Base-by-base conservation (phyloP, 2,113 vertebrate genomes). In the Prionailurus bengalensis region DNA sequence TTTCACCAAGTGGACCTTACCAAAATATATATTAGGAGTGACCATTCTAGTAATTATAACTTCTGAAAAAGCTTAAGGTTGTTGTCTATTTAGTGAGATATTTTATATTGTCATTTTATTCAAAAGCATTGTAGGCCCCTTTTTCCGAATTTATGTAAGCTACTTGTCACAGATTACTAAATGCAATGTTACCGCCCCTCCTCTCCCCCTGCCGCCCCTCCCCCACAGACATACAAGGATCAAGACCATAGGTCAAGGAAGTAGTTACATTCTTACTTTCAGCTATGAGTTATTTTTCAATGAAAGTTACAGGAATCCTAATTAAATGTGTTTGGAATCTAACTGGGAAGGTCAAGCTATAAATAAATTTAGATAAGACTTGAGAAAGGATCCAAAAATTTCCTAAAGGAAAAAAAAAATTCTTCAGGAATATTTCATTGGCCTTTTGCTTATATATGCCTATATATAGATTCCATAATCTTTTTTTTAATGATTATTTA, bases 61-160 rank as follows among this genome's bases (percentile, higher is more conserved):
- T 55, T 66, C 33, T 86, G 25, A 29, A 78, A 73, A 83, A 36
- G 2, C 5, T 13, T 29, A 74, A 15, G 55, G 5, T 78, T 2
- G 3, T 42, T 81, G 12, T n/a, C 4, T 79, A 27, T 85, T 91
- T 58, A 51, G 13, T 0, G n/a, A 39, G 5, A 51, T 93, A 19
- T 21, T 51, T 92, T 96, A 23, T 36, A 68, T 31, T 81, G 1
- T 25, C 19, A 92, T 80, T 91, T 92, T 89, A 80, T 3, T 83
- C 55, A 83, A 19, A 85, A 89, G 15, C 19, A 82, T 4, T 55
- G 2, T 7, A 39, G 2, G 17, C 0, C 7, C 14, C 8, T n/a
- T 89, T 92, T 42, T 65, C 29, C 51, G 45, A 93, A 45, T 48
- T 53, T 36, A 51, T 25, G 3, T 12, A n/a, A 29, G 21, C 4